Evolutionary conservation across 2,888 invertebrate genomes (phyloP).

Genomic region (Himalopsyche japonica): DNA sequence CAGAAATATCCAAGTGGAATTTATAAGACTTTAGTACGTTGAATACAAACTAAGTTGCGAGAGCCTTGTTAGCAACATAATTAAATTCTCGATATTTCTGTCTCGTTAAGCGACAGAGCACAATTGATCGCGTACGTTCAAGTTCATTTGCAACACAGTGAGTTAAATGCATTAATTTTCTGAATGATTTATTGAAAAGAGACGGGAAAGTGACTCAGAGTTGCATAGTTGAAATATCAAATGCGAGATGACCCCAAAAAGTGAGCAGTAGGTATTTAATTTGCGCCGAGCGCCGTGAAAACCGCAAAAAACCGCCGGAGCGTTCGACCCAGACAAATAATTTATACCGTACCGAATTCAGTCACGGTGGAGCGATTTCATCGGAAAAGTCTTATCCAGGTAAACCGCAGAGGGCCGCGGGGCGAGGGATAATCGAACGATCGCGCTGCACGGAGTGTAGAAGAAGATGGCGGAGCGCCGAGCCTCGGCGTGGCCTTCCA

Average conservation of each 20-base stretch:
- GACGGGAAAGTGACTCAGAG: background rate
- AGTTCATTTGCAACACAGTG: too few species aligned
- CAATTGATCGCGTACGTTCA: too few species aligned
- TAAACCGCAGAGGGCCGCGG: constrained; percentile 11
- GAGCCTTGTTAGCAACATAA: too few species aligned
- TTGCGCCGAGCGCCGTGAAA: background rate
- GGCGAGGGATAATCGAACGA: background rate
- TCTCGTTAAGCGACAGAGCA: too few species aligned
- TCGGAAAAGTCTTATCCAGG: constrained; percentile 11
- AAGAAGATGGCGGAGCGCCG: constrained; percentile 12
- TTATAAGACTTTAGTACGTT: too few species aligned
- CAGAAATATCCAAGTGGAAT: too few species aligned
- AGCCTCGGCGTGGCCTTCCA: background rate
- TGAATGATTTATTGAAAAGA: background rate
- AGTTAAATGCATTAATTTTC: too few species aligned
- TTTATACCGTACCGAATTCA: background rate
- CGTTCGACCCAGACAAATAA: background rate
- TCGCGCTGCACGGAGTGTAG: background rate
- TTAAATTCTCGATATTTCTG: too few species aligned
- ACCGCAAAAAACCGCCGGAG: background rate
- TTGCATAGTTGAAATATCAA: background rate
- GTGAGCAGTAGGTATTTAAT: background rate
- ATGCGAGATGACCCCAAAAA: background rate
- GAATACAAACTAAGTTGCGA: too few species aligned
- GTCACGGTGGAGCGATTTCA: background rate